Evolutionary conservation across 2,113 vertebrate genomes (phyloP), one percentile per base, ranked within the genome.

Genomic region (Etia nguti): DNA sequence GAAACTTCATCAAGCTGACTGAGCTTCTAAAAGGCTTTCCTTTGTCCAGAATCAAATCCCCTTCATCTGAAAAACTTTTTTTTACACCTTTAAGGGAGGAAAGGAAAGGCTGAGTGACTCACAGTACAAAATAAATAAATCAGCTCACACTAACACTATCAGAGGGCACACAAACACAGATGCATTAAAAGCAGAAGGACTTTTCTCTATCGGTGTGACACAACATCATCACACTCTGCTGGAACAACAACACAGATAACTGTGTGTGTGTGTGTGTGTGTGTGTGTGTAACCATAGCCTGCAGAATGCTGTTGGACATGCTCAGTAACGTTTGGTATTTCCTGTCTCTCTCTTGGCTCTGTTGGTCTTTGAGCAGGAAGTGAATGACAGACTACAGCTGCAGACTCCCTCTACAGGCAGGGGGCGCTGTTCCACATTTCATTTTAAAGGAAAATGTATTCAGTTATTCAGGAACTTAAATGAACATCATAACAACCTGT

Each of bases 241-340:
- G 65, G 65, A 70, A 70, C 65, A 70, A 46, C 38, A 70, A 16
- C 65, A 70, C 38, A 41, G 65, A 70, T 46, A 70, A 24, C 65
- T 48, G 18, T 41, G 34, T 82, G 48, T 73, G 16, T 43, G 52
- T 73, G 62, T 89, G 57, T 62, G 52, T 50, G 62, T 24, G 79
- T 79, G 79, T 60, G 86, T 84, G 22, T 84, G 88, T 75, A 87
- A 93, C 81, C 52, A 73, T 88, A 92, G 85, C 82, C 83, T 13
- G 24, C 85, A 89, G 89, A 90, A 93, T 90, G 92, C 80, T 92
- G 88, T 88, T 92, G 90, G 86, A 90, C 29, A 8, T 13, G 46
- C 56, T 48, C 79, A 89, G 87, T 60, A 84, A 87, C 55, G 90
- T 38, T 8, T 13, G 90, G 89, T 85, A 90, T 90, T 93, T 92